A percentile compares a stretch with the other conserved stretches of the same genome.
Conservation (phyloP, 2,888 invertebrate genomes). For the Heliconius erato region DNA sequence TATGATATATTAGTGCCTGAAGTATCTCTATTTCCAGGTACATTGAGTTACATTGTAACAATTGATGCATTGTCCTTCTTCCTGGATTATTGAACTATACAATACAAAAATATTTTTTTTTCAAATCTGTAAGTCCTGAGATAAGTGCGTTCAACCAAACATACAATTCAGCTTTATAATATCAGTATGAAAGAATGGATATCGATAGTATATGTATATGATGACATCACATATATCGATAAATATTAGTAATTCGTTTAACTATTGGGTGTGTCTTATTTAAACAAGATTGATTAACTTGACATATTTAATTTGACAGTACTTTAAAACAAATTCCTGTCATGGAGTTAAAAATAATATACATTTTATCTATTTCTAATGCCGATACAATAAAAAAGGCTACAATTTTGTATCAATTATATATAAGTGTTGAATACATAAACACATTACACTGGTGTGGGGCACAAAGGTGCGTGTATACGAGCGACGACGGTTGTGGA, state of each 20-base stretch:
- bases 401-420: too few relatives aligned
- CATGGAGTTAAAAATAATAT: neutral
- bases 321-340: neutral
- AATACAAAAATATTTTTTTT: too few relatives aligned
- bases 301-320: neutral
- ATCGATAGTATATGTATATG: neutral
- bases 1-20: too few relatives aligned
- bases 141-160: neutral
- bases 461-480: too few relatives aligned
- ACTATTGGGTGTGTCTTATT: neutral
- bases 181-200: neutral
- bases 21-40: neutral
- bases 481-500: too few relatives aligned
- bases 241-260: neutral
- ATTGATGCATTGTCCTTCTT: neutral
- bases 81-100: too few relatives aligned
- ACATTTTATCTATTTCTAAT: neutral
- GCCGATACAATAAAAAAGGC: too few relatives aligned
- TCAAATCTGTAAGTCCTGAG: too few relatives aligned
- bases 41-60: neutral
- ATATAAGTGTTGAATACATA: too few relatives aligned
- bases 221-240: slow-evolving; percentile 22
- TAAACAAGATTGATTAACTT: slow-evolving; percentile 5
- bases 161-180: neutral
- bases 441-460: too few relatives aligned